A percentile compares a stretch with the other conserved stretches of the same genome.
Evolutionary conservation across 1,140 invertebrate genomes (phyloP).

Genomic region (Euura saliciscinereae): DNA sequence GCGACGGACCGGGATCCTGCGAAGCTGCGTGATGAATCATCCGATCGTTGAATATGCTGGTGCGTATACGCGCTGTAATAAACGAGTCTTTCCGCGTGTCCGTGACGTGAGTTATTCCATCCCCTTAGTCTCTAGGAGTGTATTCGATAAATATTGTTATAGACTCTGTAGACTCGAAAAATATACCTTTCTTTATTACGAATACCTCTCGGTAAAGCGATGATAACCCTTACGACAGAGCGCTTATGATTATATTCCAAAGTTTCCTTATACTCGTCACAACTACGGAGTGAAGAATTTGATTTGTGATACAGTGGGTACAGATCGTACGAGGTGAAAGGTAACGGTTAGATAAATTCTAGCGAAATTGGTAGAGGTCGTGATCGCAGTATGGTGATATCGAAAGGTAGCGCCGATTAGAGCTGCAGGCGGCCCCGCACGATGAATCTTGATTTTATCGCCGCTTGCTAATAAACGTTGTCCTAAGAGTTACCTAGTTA

Average conservation of each 20-base stretch:
- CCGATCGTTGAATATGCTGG: not conserved
- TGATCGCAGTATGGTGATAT: not conserved
- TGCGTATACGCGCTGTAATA: not conserved
- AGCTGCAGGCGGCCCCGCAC: not conserved
- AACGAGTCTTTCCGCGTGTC: constrained; percentile 1
- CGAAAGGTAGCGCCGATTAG: not conserved
- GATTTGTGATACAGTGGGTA: not conserved
- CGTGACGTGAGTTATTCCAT: not conserved
- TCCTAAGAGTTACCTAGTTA: constrained; percentile 36
- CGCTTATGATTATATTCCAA: not conserved
- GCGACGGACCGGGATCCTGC: not conserved
- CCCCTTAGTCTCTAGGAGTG: not conserved
- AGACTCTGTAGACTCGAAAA: not conserved
- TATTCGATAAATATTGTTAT: not conserved
- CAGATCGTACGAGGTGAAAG: not conserved
- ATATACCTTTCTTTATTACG: too few relatives aligned
- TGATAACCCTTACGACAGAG: too few relatives aligned
- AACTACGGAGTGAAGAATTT: not conserved
- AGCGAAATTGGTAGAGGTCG: not conserved
- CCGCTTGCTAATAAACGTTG: constrained; percentile 41
- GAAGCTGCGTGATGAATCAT: not conserved
- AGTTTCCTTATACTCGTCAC: not conserved
- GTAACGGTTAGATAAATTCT: not conserved
- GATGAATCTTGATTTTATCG: constrained; percentile 15
- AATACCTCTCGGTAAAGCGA: too few relatives aligned